Base-by-base conservation (phyloP, 2,113 vertebrate genomes). In the Ophiodon elongatus region DNA sequence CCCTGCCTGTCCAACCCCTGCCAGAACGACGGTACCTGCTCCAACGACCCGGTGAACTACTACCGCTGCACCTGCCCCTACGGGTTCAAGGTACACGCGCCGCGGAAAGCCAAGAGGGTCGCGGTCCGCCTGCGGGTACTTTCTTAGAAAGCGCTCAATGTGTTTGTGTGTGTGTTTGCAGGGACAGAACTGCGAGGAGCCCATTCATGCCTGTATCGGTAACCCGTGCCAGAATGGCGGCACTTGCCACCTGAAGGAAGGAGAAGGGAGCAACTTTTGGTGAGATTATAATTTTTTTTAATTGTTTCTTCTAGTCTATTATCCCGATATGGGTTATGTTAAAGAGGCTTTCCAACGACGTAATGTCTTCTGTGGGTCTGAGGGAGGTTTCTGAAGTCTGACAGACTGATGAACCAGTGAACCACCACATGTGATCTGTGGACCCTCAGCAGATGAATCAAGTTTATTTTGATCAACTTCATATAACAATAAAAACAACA, bases 1-100 rank as follows among this genome's bases (percentile, higher is more conserved):
- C 98, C 98, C 2, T 99, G 98, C 83, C 94, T 99, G 75, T 99
- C 98, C 39, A 98, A 94, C 88, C 98, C 98, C 0, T 99, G 98
- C 95, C 97, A 97, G 91, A 99, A 99, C 31, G 97, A 99, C 43
- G 98, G 98, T 77, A 98, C 97, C 41, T 99, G 98, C 93, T 96
- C 96, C 84, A 97, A 95, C 25, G 98, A 99, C 86, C 97, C 98
- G 0, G 97, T 99, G 64, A 96, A 98, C 89, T 99, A 97, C 92
- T 99, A 99, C 76, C 96, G 97, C 85, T 99, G 98, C 86, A 98
- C 96, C 78, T 99, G 98, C 71, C 98, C 98, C 0, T 99, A 97
- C 72, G 98, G 98, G 81, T 99, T 98, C 91, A 99, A 99, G 97
- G 98, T 98, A 94, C 35, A 84, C 15, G 45, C 0, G 27, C 45